Evolutionary conservation across 2,888 invertebrate species (phyloP), one percentile per base, ranked within the genome.

Genomic region (Girardia tigrina): DNA sequence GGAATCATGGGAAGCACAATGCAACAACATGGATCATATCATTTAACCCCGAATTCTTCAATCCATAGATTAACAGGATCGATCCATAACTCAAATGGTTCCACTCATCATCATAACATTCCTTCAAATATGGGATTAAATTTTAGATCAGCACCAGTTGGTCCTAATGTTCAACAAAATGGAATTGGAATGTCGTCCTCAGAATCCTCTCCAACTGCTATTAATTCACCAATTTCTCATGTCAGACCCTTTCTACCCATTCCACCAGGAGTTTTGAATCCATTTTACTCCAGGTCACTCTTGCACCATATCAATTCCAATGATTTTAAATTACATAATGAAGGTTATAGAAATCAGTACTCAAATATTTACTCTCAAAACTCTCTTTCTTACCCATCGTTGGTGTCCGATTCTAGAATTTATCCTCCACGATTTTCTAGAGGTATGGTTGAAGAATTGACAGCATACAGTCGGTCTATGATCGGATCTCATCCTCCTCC

Each of bases 381-480:
- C n/a, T 56, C 56, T 8, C n/a, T 56, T 8, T 56, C 56, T 20
- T 56, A 56, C 23, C 56, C 56, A 4, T 56, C 56, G n/a, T 56
- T 56, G 56, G 56, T n/a, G 4, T 56, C 56, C 56, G 56, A 56
- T 56, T 56, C 56, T 6, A 56, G 56, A 56, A 56, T 56, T 16
- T 56, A 56, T 56, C 56, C 56, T 56, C 56, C 56, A 23, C n/a
- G 56, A 56, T 56, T 56, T 56, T 56, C 56, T 12, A 56, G 56
- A n/a, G 56, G 56, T 56, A 56, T 56, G 56, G 56, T 16, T 12
- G 56, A 56, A 56, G 56, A 56, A 56, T 16, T 56, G 2, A 56
- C 8, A 20, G 56, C 56, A 12, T 56, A 56, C 23, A 56, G 56
- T 56, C 56, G 56, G 23, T 56, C 56, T 20, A 8, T 56, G 56